phyloP scores from a whole-genome alignment of 2,888 invertebrate genomes.

The Morpho helenor region DNA sequence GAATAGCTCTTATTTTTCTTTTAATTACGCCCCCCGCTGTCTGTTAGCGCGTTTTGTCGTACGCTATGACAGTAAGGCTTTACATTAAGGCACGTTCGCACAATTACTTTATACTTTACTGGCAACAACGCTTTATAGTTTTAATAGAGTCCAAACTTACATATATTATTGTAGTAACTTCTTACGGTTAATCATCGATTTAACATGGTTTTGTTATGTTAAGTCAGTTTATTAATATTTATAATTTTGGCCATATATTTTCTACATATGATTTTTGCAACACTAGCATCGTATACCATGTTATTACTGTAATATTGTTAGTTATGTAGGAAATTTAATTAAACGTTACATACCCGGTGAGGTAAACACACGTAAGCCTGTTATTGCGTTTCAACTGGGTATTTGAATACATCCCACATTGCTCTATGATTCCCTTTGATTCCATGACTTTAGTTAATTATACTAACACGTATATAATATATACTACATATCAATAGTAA shows the following conservation, averaged over 20 bases:
- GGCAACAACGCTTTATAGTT: no score
- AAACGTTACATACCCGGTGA: neutral
- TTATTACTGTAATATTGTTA: no score
- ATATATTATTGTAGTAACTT: no score
- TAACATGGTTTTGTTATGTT: no score
- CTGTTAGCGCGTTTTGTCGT: constrained; percentile 42
- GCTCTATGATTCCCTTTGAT: neutral
- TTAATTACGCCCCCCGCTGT: constrained; percentile 66
- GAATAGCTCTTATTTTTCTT: constrained; percentile 77
- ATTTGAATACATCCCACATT: neutral
- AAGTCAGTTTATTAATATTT: no score
- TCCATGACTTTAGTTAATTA: neutral
- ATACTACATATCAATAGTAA: no score
- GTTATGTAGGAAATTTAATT: neutral
- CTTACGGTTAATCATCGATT: no score
- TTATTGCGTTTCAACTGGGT: neutral
- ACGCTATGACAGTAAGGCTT: constrained; percentile 1
- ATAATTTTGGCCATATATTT: no score
- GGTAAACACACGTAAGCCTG: neutral
- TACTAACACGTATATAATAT: neutral
- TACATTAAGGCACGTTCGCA: neutral
- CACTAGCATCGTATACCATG: no score
- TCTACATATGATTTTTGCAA: no score
- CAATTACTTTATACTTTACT: neutral
- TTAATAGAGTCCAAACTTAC: no score